These are phyloP conservation scores for Solea solea DNA, from an alignment of 2,113 vertebrate species.

Conservation along the genomic window DNA sequence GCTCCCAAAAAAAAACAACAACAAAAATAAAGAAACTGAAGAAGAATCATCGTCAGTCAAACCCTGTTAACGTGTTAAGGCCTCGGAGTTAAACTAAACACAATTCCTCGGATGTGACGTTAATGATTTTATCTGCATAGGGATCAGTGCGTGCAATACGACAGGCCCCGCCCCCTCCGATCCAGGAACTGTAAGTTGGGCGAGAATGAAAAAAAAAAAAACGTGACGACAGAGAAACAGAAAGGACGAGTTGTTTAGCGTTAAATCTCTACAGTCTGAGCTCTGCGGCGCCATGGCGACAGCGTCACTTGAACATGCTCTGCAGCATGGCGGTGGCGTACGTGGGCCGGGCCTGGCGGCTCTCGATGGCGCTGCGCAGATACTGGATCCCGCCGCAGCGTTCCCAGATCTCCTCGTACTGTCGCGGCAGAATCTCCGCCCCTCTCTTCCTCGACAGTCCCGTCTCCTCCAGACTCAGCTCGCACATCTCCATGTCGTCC, in stretches of 20 bases:
- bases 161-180: not conserved
- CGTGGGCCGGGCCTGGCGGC: slow-evolving; percentile 91
- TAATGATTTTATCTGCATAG: slow-evolving; percentile 56
- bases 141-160: slow-evolving; percentile 23
- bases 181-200: slow-evolving; percentile 27
- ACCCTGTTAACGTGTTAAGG: slow-evolving; percentile 82
- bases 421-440: slow-evolving; percentile 93
- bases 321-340: slow-evolving; percentile 98
- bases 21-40: not conserved
- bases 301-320: slow-evolving; percentile 84
- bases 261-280: not conserved
- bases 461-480: slow-evolving; percentile 97
- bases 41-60: slow-evolving; percentile 36
- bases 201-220: slow-evolving; percentile 17
- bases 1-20: slow-evolving; percentile 30
- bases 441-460: slow-evolving; percentile 94
- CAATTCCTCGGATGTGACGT: slow-evolving; percentile 25
- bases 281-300: slow-evolving; percentile 18
- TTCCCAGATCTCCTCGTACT: slow-evolving; percentile 99
- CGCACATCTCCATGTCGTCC: slow-evolving; percentile 99
- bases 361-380: slow-evolving; percentile 92
- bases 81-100: slow-evolving; percentile 82
- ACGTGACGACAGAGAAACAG: slow-evolving; percentile 33
- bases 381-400: slow-evolving; percentile 95
- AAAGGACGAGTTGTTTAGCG: not conserved